These are phyloP conservation scores for Manis pentadactyla DNA, from an alignment of 2,797 vertebrate genomes.

Conservation along the genomic window DNA sequence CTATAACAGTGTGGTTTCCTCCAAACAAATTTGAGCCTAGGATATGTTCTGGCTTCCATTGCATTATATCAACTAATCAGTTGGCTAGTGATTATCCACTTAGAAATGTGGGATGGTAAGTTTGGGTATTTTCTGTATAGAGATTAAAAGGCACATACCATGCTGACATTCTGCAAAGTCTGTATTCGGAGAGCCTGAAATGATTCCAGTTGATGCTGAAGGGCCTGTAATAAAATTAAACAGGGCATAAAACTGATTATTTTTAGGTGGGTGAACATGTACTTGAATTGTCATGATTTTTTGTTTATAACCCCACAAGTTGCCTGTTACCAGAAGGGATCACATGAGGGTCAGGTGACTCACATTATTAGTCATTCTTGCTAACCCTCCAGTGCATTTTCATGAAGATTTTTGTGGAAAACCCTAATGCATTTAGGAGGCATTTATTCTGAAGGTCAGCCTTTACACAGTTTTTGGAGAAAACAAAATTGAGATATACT, in stretches of 20 bases:
- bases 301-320: background rate
- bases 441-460: background rate
- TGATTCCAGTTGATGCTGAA: conserved; percentile 83
- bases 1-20: background rate
- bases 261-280: background rate
- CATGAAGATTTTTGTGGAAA: background rate
- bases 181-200: conserved; percentile 83
- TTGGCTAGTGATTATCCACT: background rate
- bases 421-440: background rate
- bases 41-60: background rate
- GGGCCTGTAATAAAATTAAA: conserved; percentile 72
- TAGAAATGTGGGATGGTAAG: background rate
- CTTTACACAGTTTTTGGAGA: background rate
- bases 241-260: background rate
- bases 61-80: background rate
- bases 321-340: background rate
- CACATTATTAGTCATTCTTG: background rate
- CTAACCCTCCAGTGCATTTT: background rate
- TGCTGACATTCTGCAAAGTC: conserved; percentile 82
- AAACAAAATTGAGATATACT: conserved; percentile 51
- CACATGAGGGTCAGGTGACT: background rate
- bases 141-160: conserved; percentile 69
- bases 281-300: background rate
- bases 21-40: background rate
- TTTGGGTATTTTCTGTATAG: background rate